Conservation (phyloP, 2,888 invertebrate species). For the Maniola hyperantus region DNA sequence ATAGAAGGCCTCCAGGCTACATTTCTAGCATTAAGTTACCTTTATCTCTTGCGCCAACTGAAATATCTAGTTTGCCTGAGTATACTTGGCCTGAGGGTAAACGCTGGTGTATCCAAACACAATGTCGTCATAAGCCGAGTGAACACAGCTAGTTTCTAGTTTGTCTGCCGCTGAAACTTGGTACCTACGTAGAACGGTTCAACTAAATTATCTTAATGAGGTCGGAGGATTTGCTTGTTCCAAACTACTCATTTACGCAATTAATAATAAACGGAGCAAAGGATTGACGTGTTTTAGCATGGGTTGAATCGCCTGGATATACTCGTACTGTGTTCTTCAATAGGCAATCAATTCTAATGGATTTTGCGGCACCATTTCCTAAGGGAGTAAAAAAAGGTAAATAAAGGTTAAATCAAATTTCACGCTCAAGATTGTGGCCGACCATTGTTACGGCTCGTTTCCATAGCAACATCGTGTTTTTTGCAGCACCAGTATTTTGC, state of each 20-base stretch:
- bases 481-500: no score
- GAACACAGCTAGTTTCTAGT: slow-evolving; percentile 56
- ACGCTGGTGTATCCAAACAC: slow-evolving; percentile 55
- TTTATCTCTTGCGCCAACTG: slow-evolving; percentile 31
- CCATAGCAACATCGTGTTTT: no score
- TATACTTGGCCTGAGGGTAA: slow-evolving; percentile 48
- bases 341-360: slow-evolving; percentile 9
- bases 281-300: no score
- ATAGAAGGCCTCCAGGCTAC: slow-evolving; percentile 24
- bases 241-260: slow-evolving; percentile 3
- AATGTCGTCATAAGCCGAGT: slow-evolving; percentile 62
- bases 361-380: background rate
- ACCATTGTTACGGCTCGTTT: background rate
- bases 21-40: slow-evolving; percentile 35
- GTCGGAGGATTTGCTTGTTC: slow-evolving; percentile 17
- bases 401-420: slow-evolving; percentile 15
- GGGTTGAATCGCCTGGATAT: background rate
- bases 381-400: slow-evolving; percentile 6
- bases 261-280: background rate
- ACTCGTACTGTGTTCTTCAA: background rate
- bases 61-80: slow-evolving; percentile 36
- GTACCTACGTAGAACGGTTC: slow-evolving; percentile 31
- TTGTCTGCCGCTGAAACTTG: slow-evolving; percentile 59
- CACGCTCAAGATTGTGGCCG: background rate
- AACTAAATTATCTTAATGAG: slow-evolving; percentile 22